A percentile compares a stretch with the other conserved stretches of the same genome.
Conservation (phyloP, 2,888 invertebrate genomes). For the Cheilosia pagana region DNA sequence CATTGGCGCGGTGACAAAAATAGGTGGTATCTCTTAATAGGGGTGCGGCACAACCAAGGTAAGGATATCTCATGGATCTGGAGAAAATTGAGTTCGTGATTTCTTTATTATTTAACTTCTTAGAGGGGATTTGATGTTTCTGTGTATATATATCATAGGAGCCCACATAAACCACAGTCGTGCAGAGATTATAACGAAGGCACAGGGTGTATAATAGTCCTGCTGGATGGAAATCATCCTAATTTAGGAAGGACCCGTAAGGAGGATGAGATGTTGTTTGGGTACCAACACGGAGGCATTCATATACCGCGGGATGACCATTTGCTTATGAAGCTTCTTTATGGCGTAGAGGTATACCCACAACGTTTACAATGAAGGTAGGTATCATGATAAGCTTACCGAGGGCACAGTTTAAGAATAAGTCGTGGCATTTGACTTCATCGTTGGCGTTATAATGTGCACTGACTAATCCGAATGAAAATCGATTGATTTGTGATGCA, state of each 20-base stretch:
- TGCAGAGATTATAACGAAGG: constrained; percentile 15
- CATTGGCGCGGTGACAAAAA: constrained; percentile 28
- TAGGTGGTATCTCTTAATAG: constrained; percentile 37
- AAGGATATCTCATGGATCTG: constrained; percentile 37
- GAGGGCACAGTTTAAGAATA: too few species aligned
- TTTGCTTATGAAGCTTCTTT: constrained; percentile 13
- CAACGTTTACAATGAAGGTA: too few species aligned
- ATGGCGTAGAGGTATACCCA: too few species aligned
- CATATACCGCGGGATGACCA: neutral
- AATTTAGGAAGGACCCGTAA: neutral
- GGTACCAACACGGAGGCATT: neutral
- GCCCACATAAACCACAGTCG: constrained; percentile 55
- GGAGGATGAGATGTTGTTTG: neutral
- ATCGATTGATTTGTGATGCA: too few species aligned
- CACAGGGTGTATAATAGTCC: constrained; percentile 4
- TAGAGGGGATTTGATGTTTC: constrained; percentile 60
- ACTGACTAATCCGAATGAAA: too few species aligned
- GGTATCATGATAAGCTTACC: too few species aligned
- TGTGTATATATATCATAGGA: constrained; percentile 37
- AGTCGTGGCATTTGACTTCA: too few species aligned
- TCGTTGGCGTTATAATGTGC: too few species aligned
- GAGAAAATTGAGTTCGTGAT: constrained; percentile 73
- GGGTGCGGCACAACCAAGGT: neutral
- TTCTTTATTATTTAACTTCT: constrained; percentile 75
- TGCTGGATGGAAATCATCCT: neutral